phyloP scores from a whole-genome alignment of 2,888 invertebrate species.

The Lasioglossum marginatum region DNA sequence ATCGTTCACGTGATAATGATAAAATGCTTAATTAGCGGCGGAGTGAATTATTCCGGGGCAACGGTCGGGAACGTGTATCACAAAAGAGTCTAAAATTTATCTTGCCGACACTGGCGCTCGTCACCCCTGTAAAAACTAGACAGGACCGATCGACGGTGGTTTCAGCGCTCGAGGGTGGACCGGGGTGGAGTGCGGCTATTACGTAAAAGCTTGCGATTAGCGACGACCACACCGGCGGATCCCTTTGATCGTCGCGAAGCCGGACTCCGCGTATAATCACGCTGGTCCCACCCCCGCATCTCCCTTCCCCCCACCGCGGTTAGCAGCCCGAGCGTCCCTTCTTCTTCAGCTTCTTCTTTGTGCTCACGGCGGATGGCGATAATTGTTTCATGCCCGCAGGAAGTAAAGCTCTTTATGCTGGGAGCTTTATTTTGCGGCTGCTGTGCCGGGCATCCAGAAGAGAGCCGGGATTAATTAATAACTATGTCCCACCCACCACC shows the following conservation, averaged over 20 bases:
- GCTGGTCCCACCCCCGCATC: slow-evolving; percentile 28
- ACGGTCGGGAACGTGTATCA: slow-evolving; percentile 14
- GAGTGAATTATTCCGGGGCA: neutral
- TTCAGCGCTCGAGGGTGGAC: slow-evolving; percentile 21
- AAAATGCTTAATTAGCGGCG: slow-evolving; percentile 37
- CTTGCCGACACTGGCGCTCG: slow-evolving; percentile 42
- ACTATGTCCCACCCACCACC: slow-evolving; percentile 64
- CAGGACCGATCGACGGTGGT: slow-evolving; percentile 57
- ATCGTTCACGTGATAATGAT: slow-evolving; percentile 20
- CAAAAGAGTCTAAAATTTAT: slow-evolving; percentile 63
- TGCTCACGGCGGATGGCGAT: slow-evolving; percentile 71
- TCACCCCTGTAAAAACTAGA: slow-evolving; percentile 52
- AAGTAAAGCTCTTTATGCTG: slow-evolving; percentile 75
- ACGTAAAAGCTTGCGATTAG: slow-evolving; percentile 71
- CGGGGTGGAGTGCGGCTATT: slow-evolving; percentile 53
- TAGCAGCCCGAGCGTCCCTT: slow-evolving; percentile 37
- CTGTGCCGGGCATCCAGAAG: slow-evolving; percentile 65
- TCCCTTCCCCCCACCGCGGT: neutral
- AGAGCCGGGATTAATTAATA: slow-evolving; percentile 79
- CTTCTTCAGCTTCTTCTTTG: slow-evolving; percentile 68
- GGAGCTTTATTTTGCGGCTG: slow-evolving; percentile 78
- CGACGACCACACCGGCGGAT: slow-evolving; percentile 65
- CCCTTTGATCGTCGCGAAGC: slow-evolving; percentile 75
- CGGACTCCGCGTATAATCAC: slow-evolving; percentile 74
- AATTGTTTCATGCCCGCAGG: slow-evolving; percentile 76